Evolutionary conservation across 2,113 vertebrate species (phyloP), one percentile per base, ranked within the genome.

Genomic region (Pipa parva): DNA sequence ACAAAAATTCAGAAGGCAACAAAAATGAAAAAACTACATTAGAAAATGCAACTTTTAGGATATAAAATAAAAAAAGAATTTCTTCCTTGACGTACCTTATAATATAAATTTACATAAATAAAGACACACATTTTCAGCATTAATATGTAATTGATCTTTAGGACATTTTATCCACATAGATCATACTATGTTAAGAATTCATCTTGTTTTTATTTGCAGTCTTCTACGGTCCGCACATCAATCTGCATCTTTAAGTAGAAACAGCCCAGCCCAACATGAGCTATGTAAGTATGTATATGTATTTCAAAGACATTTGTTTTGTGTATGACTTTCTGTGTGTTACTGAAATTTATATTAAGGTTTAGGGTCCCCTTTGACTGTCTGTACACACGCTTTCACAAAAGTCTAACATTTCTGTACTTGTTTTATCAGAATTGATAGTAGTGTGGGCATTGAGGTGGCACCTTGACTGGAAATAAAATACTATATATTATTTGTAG

Each of bases 191-290:
- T n/a, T 52, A 54, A 60, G 48, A 51, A 22, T 60, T 70, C 48
- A 54, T 70, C 25, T 54, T 70, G 58, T 61, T 70, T 70, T 61
- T 37, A 61, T 54, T 70, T 54, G 7, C 66, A 70, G 66, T 54
- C 66, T 70, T 61, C 54, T 70, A 61, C 66, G 66, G 33, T 61
- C 58, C 9, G 48, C 57, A 61, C 66, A 70, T 52, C 66, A 61
- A 70, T 70, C 66, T 61, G 66, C 66, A 60, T 52, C 25, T 31
- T 21, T 61, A 61, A 70, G 57, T 61, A 70, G 66, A 31, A n/a
- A 18, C 17, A 60, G 56, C 42, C 50, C 48, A 68, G 45, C 58
- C 26, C 22, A 70, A 42, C 0, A 37, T 49, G 17, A 1, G 12
- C 11, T 50, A 72, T 18, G 3, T 59, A 73, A 54, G 42, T 3